Percentiles rank a stretch among this genome's conserved stretches.
Conservation (phyloP, 2,797 vertebrate species). For the Sebastes hubbsi region DNA sequence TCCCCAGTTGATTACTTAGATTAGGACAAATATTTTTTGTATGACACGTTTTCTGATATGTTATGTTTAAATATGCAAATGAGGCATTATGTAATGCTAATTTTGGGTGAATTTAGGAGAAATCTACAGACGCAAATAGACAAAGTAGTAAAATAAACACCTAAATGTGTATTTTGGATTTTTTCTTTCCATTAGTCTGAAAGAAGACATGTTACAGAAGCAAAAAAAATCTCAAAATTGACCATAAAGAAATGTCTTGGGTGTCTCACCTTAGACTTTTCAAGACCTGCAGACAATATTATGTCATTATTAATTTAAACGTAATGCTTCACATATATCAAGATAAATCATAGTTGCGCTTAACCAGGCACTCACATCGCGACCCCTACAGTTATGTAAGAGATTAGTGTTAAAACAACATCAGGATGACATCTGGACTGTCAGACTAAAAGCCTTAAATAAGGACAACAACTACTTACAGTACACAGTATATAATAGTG, state of each 20-base stretch:
- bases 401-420: conserved; percentile 22
- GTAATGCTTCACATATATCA: neutral
- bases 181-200: neutral
- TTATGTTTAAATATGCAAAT: neutral
- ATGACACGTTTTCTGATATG: too few relatives aligned
- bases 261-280: neutral
- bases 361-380: neutral
- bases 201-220: too few relatives aligned
- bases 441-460: neutral
- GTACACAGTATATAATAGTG: neutral
- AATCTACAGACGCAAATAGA: too few relatives aligned
- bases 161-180: too few relatives aligned
- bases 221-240: too few relatives aligned
- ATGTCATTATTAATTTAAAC: conserved; percentile 22
- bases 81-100: neutral
- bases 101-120: too few relatives aligned
- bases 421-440: conserved; percentile 21
- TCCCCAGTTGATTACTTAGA: too few relatives aligned
- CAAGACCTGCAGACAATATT: neutral
- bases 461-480: conserved; percentile 24
- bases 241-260: too few relatives aligned
- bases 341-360: conserved; percentile 31
- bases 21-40: too few relatives aligned
- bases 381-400: conserved; percentile 21
- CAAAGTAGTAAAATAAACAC: too few relatives aligned